phyloP scores from a whole-genome alignment of 2,113 vertebrate species.

The Paradoxurus hermaphroditus region DNA sequence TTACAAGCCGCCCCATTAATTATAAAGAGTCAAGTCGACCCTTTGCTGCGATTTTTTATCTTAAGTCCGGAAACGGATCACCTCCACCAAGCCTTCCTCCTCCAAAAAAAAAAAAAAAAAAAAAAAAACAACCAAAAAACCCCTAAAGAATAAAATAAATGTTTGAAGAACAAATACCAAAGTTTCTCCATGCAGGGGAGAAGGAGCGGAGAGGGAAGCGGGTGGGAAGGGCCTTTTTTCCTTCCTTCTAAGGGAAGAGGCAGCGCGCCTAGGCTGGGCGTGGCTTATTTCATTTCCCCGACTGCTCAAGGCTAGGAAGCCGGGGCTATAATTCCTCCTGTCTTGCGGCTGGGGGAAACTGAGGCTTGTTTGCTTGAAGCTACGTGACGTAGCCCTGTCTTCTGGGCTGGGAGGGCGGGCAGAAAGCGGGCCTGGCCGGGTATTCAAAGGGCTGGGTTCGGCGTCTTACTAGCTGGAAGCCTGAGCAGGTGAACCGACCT shows the following conservation, averaged over 20 bases:
- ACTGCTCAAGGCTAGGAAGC: background rate
- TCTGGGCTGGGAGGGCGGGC: background rate
- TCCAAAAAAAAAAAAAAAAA: background rate
- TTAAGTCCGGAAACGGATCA: conserved; percentile 80
- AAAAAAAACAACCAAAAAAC: background rate
- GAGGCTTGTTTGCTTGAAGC: background rate
- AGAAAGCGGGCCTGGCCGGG: background rate
- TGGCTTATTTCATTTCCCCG: rapidly evolving
- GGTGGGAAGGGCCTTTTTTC: background rate
- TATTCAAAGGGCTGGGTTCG: background rate
- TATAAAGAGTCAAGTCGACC: conserved; percentile 82
- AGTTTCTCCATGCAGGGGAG: conserved; percentile 28
- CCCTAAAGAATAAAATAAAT: conserved; percentile 52
- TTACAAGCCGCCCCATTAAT: conserved; percentile 85
- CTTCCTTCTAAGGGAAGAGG: background rate
- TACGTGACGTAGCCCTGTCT: background rate
- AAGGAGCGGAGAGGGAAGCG: rapidly evolving
- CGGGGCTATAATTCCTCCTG: background rate
- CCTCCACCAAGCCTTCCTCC: conserved; percentile 74
- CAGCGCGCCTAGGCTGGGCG: rapidly evolving
- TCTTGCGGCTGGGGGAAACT: background rate
- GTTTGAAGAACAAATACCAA: conserved; percentile 65
- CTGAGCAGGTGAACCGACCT: too few species aligned
- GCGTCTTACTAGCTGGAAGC: background rate
- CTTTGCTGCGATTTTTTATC: conserved; percentile 84